Evolutionary conservation across 2,888 invertebrate species (phyloP), one percentile per base, ranked within the genome.

Genomic region (Galeopsomyia nigrocyanea): DNA sequence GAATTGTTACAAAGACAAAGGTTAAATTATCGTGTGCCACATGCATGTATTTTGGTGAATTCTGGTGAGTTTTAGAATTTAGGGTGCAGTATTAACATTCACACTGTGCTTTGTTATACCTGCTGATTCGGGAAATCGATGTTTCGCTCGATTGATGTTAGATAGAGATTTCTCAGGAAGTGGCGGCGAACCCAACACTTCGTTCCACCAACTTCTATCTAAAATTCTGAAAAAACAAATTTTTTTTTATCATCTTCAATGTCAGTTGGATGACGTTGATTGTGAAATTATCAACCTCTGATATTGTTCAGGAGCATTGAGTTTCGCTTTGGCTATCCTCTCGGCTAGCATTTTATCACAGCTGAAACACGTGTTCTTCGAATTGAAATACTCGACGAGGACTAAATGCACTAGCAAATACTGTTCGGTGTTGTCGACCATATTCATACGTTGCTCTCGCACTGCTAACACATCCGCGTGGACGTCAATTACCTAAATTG

Each of bases 321-420:
- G 75, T 31, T 84, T 81, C 7, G 85, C 66, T 21, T 79, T 77
- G 0, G 78, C 69, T 3, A 87, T 81, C 13, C 69, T 76, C 1
- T 75, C 68, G 0, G 80, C 78, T 51, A 87, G 80, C 9, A 77
- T 72, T 1, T 84, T 80, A 70, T 86, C 81, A 62, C 88, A 88
- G 1, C 79, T 75, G 50, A 88, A 80, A 2, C 80, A 79, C 0
- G 87, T 87, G 9, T 83, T 78, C 47, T 86, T 79, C 0, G 85
- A 82, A 22, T 84, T 77, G 14, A 88, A 79, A 78, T 85, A 87
- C 78, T 88, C 87, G 0, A 88, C 76, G 7, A 88, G 80, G 0
- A 87, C 84, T 67, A 88, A 80, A 78, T 88, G 88, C 1, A 87
- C 87, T 22, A 88, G 76, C 75, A 88, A 84, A 77, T 88, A 88